Evolutionary conservation across 1,140 invertebrate genomes (phyloP).

Genomic region (Hypsibius dujardini): DNA sequence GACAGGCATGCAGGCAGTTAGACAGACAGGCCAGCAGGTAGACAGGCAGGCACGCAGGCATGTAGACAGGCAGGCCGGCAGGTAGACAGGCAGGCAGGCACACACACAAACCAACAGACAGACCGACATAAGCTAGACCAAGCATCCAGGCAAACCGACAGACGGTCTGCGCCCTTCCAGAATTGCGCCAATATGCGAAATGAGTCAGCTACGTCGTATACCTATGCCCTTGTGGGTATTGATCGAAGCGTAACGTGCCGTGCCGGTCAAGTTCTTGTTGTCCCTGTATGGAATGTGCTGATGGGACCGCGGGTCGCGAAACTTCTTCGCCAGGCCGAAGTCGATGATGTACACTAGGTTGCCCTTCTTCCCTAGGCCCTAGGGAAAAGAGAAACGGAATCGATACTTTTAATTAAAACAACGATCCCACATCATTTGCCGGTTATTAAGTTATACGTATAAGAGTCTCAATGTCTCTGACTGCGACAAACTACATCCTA

Average conservation of each 20-base stretch:
- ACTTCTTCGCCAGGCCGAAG: constrained; percentile 47
- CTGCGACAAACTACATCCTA: too few relatives aligned
- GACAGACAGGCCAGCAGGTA: too few relatives aligned
- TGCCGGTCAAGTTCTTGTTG: constrained; percentile 37
- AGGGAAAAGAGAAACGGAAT: background rate
- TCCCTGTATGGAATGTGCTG: constrained; percentile 1
- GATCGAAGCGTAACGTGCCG: constrained; percentile 39
- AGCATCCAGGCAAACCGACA: too few relatives aligned
- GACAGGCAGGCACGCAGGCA: too few relatives aligned
- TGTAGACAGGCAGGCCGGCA: too few relatives aligned
- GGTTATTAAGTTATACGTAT: too few relatives aligned
- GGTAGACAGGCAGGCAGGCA: too few relatives aligned
- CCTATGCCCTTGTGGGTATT: constrained; percentile 40
- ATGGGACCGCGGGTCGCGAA: constrained; percentile 35
- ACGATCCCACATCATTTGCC: too few relatives aligned
- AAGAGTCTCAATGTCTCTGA: too few relatives aligned
- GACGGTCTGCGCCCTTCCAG: background rate
- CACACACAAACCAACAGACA: too few relatives aligned
- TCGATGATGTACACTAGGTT: constrained; percentile 39
- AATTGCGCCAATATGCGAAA: background rate
- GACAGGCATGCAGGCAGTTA: too few relatives aligned
- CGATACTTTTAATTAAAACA: background rate
- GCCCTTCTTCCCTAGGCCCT: constrained; percentile 13
- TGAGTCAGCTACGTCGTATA: constrained; percentile 21
- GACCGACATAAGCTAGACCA: too few relatives aligned